Conservation (phyloP, 2,113 vertebrate species). For the Neolamprologus kungweensis region DNA sequence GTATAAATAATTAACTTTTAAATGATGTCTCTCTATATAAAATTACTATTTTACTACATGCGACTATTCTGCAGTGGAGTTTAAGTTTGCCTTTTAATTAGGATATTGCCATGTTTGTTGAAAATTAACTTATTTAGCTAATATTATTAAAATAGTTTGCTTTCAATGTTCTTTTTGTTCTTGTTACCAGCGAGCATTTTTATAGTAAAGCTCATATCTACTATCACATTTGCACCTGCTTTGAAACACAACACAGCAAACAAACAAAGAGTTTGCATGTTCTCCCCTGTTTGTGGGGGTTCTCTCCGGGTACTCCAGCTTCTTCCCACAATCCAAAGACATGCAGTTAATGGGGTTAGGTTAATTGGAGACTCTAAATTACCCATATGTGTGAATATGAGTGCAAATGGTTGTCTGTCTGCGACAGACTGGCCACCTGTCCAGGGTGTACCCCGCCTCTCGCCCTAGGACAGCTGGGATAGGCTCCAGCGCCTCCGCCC, state of each 20-base stretch:
- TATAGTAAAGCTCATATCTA: not conserved
- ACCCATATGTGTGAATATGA: not conserved
- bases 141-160: not conserved
- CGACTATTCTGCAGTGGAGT: not conserved
- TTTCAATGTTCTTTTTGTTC: not conserved
- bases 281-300: not conserved
- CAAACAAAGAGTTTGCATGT: not conserved
- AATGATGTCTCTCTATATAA: not conserved
- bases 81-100: not conserved
- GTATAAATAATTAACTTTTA: not conserved
- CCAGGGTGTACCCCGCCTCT: not conserved
- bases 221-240: not conserved
- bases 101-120: not conserved
- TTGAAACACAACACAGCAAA: not conserved
- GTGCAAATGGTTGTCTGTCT: not conserved
- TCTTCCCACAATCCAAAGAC: not conserved
- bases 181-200: not conserved
- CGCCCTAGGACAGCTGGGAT: not conserved
- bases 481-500: not conserved
- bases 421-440: not conserved
- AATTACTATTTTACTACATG: not conserved
- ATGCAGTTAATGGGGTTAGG: not conserved
- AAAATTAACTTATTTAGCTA: not conserved
- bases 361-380: not conserved
- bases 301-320: not conserved